Evolutionary conservation across 2,797 vertebrate species (phyloP).

Genomic region (Brachymystax lenok): DNA sequence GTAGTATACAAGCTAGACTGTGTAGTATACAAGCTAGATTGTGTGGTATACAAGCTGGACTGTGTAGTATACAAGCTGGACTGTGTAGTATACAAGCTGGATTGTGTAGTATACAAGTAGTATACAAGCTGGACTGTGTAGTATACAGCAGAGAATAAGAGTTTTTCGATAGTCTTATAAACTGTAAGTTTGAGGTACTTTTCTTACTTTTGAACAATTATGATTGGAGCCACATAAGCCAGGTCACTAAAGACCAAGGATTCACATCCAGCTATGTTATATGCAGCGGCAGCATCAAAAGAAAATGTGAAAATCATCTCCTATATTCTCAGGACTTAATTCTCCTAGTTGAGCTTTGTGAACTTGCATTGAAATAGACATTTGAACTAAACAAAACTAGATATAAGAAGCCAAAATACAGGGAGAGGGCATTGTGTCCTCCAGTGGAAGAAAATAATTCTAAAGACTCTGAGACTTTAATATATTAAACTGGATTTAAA

Average conservation of each 20-base stretch:
- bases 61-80: too few relatives aligned
- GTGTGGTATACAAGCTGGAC: too few relatives aligned
- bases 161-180: background rate
- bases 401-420: too few relatives aligned
- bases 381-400: background rate
- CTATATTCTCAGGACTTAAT: background rate
- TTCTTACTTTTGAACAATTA: background rate
- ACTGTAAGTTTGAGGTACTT: background rate
- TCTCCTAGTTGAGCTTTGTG: background rate
- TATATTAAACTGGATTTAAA: background rate
- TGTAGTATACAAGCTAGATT: too few relatives aligned
- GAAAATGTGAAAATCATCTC: background rate
- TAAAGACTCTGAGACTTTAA: too few relatives aligned
- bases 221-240: background rate
- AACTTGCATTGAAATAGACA: background rate
- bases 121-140: too few relatives aligned
- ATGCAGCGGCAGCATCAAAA: background rate
- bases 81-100: too few relatives aligned
- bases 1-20: too few relatives aligned
- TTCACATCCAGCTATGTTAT: background rate
- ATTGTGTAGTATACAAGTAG: too few relatives aligned
- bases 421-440: too few relatives aligned
- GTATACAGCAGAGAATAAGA: background rate
- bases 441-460: too few relatives aligned
- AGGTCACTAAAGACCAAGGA: background rate